These are phyloP conservation scores for Ceratina japonica DNA, from an alignment of 1,140 invertebrate genomes.

Conservation along the genomic window DNA sequence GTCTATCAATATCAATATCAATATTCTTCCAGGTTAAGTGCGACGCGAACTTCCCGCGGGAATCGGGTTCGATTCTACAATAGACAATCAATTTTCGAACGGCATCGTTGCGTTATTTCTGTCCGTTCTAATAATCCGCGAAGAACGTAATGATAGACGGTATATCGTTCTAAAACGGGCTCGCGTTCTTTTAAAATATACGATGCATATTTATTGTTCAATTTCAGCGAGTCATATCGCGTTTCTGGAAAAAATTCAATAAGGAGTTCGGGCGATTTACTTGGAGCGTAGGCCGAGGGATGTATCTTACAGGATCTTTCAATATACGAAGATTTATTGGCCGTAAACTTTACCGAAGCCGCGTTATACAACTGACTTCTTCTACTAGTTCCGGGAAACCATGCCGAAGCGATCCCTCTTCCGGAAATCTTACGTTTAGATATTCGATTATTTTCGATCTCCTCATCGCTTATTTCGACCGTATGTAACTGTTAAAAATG, in stretches of 20 bases:
- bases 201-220: background rate
- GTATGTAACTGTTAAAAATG: no score
- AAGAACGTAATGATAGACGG: background rate
- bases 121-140: background rate
- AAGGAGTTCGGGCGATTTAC: background rate
- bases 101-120: background rate
- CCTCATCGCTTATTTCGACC: no score
- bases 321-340: background rate
- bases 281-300: background rate
- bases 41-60: background rate
- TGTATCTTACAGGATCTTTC: background rate
- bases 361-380: background rate
- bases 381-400: background rate
- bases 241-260: background rate
- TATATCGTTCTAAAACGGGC: background rate
- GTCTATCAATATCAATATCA: constrained; percentile 8
- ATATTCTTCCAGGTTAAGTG: constrained; percentile 32
- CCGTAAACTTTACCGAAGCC: background rate
- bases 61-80: background rate
- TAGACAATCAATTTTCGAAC: background rate
- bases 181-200: background rate
- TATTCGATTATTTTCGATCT: background rate
- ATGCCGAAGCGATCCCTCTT: background rate
- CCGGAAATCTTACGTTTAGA: background rate
- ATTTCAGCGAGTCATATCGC: background rate